Base-by-base conservation (phyloP, 2,888 invertebrate genomes). In the Spodoptera picta region DNA sequence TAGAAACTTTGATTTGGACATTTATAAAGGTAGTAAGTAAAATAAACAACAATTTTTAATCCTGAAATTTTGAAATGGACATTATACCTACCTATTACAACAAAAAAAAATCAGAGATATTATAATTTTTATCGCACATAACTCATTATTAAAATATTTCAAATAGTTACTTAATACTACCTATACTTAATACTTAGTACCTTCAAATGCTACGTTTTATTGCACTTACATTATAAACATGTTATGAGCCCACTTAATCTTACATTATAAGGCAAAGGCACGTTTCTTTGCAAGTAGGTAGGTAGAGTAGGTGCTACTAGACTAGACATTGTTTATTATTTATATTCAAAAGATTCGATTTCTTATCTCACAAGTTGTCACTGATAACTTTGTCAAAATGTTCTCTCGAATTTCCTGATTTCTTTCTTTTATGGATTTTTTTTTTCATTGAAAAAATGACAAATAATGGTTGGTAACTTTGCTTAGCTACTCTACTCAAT, bases 361-460 rank as follows among this genome's bases (percentile, higher is more conserved):
- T 5, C 24, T 43, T 57, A 66, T 45, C 44, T 14, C 7, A 5
- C 36, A 7, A 36, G 7, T 36, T 36, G 36, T 36, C 6, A 9
- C 36, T 36, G 36, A 36, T 36, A 36, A 9, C 11, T 19, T 7
- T 31, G 1, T 36, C 41, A 48, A 48, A 14, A 43, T 3, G 3
- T 49, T 27, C 2, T 54, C 9, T 14, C 53, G 11, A 70, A 42
- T 48, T 63, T 62, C 55, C 19, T 5, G 9, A 46, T 31, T 24
- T 42, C 2, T 47, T 63, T 63, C 9, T 47, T 63, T 63, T 63
- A 44, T 67, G 6, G 4, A 12, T 12, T n/a, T 14, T 36, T 14
- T 51, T 51, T 55, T 19, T n/a, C 43, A 54, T 44, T 2, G 19
- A 27, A 12, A 51, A 19, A 19, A 19, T 19, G 1, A 1, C 19